Base-by-base conservation (phyloP, 2,888 invertebrate genomes). In the Ferdinandea cuprea region DNA sequence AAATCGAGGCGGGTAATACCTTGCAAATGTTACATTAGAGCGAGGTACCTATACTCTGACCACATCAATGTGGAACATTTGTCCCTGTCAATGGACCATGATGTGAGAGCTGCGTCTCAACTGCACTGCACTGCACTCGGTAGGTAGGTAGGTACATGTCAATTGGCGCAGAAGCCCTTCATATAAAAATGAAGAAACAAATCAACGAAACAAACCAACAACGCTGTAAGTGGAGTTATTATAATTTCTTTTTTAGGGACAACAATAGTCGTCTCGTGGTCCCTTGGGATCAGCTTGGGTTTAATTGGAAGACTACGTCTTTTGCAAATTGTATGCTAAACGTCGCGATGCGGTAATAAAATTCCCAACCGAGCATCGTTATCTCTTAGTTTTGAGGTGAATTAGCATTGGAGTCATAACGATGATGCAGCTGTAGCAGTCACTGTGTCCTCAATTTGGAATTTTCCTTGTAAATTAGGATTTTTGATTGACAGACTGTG, bases 291-390 rank as follows among this genome's bases (percentile, higher is more conserved):
- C 76, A 71, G 76, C 58, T n/a, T n/a, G 59, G 54, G 63, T 78
- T 83, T 83, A 83, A 83, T 83, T 83, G 83, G 83, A 56, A 73
- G 56, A 56, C 56, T 68, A 50, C 46, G 71, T 63, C 58, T 72
- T n/a, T 83, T 83, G 83, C 83, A 78, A 78, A 83, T 83, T 83
- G 83, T 83, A 83, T 83, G 83, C 83, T 83, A 83, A 83, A 83
- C 72, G 83, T 48, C 44, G 44, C 63, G 61, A 54, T 37, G 44
- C 63, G 61, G 78, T 73, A 83, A 58, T 83, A 83, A 83, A 83
- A 83, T 78, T 83, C 77, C 61, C 81, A 72, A 61, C 48, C 30
- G 50, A 54, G 56, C 72, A 44, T 72, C 72, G 72, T 83, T 83
- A 78, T 78, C 78, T 77, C 25, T 15, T 15, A 71, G 25, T 66